A percentile compares a stretch with the other conserved stretches of the same genome.
These are phyloP conservation scores for Tiliacea aurago DNA, from an alignment of 2,888 invertebrate species.

Conservation along the genomic window DNA sequence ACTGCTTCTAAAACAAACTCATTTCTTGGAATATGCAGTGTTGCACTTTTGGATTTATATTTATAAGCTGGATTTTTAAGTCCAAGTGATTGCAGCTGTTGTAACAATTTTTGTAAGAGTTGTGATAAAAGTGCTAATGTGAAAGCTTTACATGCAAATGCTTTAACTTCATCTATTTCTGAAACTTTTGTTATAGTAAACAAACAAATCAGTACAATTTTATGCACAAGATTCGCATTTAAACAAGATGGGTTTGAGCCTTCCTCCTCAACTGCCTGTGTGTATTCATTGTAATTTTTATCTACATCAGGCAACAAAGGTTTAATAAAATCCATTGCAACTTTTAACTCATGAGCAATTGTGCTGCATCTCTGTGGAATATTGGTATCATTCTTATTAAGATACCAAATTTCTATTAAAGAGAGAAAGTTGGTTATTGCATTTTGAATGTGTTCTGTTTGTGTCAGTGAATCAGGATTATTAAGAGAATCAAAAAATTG, in stretches of 20 bases:
- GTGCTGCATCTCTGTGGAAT: slow-evolving; percentile 93
- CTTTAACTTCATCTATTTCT: slow-evolving; percentile 93
- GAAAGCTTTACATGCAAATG: slow-evolving; percentile 96
- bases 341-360: slow-evolving; percentile 93
- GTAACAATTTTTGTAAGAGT: slow-evolving; percentile 90
- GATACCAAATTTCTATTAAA: slow-evolving; percentile 92
- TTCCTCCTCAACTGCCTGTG: slow-evolving; percentile 88
- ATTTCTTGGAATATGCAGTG: slow-evolving; percentile 59
- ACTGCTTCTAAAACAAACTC: slow-evolving; percentile 45
- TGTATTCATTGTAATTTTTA: slow-evolving; percentile 88
- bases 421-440: slow-evolving; percentile 89
- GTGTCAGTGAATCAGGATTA: slow-evolving; percentile 84
- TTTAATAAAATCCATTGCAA: slow-evolving; percentile 91
- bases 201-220: slow-evolving; percentile 95
- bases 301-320: slow-evolving; percentile 88
- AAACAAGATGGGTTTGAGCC: slow-evolving; percentile 90
- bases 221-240: slow-evolving; percentile 94
- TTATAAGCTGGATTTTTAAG: slow-evolving; percentile 86
- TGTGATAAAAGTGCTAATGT: slow-evolving; percentile 95
- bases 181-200: slow-evolving; percentile 95
- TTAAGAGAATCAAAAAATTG: slow-evolving; percentile 90
- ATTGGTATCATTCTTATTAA: slow-evolving; percentile 91
- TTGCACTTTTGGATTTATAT: slow-evolving; percentile 74
- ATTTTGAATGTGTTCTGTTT: slow-evolving; percentile 87
- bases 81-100: slow-evolving; percentile 83